Evolutionary conservation across 2,113 vertebrate genomes (phyloP).

Genomic region (Solenodon paradoxus): DNA sequence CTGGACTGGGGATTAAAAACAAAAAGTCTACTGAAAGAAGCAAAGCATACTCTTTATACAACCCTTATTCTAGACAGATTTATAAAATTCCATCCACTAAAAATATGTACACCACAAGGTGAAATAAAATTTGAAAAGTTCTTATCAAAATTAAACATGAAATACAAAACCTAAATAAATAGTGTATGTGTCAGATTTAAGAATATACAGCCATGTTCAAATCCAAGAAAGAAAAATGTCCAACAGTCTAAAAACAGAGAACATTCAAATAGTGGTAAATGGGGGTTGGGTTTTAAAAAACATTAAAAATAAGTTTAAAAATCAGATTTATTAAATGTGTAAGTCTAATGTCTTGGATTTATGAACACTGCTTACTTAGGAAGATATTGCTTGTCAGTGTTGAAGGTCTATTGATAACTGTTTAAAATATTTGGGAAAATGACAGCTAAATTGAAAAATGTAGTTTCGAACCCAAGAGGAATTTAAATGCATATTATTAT

Average conservation of each 20-base stretch:
- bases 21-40: no score
- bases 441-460: neutral
- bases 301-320: neutral
- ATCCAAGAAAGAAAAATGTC: neutral
- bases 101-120: neutral
- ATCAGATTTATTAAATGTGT: neutral
- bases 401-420: neutral
- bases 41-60: neutral
- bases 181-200: neutral
- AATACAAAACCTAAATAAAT: neutral
- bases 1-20: no score
- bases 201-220: neutral
- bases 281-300: neutral
- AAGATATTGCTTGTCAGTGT: neutral
- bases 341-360: neutral
- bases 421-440: neutral
- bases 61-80: neutral
- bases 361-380: neutral
- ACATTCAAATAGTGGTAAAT: neutral
- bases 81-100: neutral
- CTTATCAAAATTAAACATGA: neutral
- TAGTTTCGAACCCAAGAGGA: neutral
- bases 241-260: neutral
- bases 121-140: neutral
- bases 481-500: neutral